A percentile compares a stretch with the other conserved stretches of the same genome.
Evolutionary conservation across 2,113 vertebrate species (phyloP).

Genomic region (Ophthalmolycus amberensis): DNA sequence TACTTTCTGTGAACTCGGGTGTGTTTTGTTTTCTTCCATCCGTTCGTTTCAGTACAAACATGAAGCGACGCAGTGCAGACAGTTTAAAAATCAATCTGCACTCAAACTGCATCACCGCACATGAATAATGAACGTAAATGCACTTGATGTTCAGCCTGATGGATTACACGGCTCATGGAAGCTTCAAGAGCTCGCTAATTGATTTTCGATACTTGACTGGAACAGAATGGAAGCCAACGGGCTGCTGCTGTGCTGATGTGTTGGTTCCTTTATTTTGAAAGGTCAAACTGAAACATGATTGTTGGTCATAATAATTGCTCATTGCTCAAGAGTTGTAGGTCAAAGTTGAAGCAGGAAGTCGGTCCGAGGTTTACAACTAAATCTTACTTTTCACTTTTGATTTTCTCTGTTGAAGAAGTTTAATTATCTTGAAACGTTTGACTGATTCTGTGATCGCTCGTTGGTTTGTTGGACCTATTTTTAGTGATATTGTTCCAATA

Average conservation of each 20-base stretch:
- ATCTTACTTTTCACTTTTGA: not conserved
- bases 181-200: slow-evolving; percentile 2
- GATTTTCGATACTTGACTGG: not conserved
- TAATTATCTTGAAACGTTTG: not conserved
- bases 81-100: slow-evolving; percentile 20
- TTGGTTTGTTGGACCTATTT: not conserved
- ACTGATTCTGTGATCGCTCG: too few relatives aligned
- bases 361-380: too few relatives aligned
- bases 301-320: too few relatives aligned
- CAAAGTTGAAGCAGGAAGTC: too few relatives aligned
- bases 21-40: too few relatives aligned
- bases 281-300: too few relatives aligned
- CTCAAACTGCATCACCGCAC: not conserved
- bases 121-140: slow-evolving; percentile 22
- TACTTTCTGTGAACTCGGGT: too few relatives aligned
- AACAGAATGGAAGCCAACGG: not conserved
- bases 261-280: too few relatives aligned
- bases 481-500: not conserved
- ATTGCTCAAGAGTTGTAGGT: too few relatives aligned
- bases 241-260: not conserved
- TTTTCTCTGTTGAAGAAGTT: not conserved
- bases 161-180: not conserved
- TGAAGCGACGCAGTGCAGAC: not conserved
- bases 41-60: not conserved
- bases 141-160: not conserved